Conservation (phyloP, 2,888 invertebrate genomes). For the Aphidoletes aphidimyza region DNA sequence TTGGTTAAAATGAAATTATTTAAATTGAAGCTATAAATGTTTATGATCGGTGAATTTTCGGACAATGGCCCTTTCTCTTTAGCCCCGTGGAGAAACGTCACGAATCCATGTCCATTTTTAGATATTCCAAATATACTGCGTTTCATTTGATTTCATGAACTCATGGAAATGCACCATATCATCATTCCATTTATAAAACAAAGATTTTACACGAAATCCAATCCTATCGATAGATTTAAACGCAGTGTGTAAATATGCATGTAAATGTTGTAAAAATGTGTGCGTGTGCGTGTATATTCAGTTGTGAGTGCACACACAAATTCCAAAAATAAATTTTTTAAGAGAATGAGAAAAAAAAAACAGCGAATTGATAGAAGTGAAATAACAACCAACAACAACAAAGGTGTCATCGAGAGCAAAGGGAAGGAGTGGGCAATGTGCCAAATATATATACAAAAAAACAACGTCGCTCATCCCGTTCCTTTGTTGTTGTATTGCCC, state of each 20-base stretch:
- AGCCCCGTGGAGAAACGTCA: neutral
- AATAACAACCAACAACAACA: neutral
- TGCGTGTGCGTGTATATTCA: no score
- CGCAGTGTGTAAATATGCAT: neutral
- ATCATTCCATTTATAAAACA: neutral
- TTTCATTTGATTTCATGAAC: neutral
- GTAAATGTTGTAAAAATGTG: neutral
- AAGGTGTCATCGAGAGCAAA: constrained; percentile 35
- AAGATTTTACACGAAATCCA: neutral
- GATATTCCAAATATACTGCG: neutral
- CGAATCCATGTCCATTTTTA: neutral
- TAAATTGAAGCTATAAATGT: no score
- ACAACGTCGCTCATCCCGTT: no score
- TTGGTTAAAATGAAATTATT: no score
- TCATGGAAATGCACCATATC: neutral
- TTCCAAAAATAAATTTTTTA: constrained; percentile 44
- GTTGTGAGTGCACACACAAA: neutral
- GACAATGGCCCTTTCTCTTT: no score
- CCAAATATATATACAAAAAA: constrained; percentile 36
- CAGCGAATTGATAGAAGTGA: neutral
- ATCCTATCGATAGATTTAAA: neutral
- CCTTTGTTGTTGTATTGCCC: neutral
- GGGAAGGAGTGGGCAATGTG: constrained; percentile 20
- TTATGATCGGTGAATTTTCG: no score
- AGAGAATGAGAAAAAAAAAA: neutral